Evolutionary conservation across 2,797 vertebrate genomes (phyloP).

Genomic region (Myiothlypis coronata): DNA sequence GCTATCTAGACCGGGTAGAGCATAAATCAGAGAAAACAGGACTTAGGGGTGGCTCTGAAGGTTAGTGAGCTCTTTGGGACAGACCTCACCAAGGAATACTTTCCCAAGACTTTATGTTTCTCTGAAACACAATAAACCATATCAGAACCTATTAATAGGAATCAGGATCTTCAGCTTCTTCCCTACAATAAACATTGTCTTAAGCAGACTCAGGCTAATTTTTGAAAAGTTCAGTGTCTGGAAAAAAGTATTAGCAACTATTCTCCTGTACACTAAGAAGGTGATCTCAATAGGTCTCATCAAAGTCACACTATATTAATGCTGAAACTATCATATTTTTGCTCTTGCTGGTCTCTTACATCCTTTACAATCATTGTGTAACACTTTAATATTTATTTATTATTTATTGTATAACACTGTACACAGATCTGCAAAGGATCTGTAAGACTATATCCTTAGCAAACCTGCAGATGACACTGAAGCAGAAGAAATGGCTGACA

Average conservation of each 20-base stretch:
- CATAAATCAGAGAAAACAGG: background rate
- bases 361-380: background rate
- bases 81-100: background rate
- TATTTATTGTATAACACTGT: background rate
- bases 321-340: background rate
- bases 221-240: background rate
- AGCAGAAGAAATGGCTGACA: background rate
- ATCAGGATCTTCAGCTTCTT: background rate
- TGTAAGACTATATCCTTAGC: background rate
- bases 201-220: background rate
- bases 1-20: background rate
- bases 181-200: background rate
- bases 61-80: background rate
- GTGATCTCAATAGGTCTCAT: background rate
- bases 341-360: background rate
- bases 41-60: background rate
- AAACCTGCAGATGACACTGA: background rate
- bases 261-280: background rate
- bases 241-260: background rate
- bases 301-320: background rate
- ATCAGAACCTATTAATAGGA: background rate
- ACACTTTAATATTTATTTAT: background rate
- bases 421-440: background rate
- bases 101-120: background rate
- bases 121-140: background rate